A percentile compares a stretch with the other conserved stretches of the same genome.
Conservation (phyloP, 2,797 vertebrate genomes). For the Microchirus variegatus region DNA sequence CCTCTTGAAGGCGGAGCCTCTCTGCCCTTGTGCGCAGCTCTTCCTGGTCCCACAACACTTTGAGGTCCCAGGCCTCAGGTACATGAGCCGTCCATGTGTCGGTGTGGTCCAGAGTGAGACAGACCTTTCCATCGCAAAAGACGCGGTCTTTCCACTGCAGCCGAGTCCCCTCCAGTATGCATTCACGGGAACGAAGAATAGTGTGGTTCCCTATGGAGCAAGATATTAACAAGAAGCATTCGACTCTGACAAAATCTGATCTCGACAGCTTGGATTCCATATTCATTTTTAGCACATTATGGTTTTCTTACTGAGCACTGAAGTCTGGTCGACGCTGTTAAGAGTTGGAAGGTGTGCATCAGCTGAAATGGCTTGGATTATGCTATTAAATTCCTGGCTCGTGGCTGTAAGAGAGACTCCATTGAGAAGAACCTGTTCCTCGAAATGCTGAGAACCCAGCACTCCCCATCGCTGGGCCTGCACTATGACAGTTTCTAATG, state of each 20-base stretch:
- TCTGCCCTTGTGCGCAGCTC: slow-evolving; percentile 27
- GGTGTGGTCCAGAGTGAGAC: slow-evolving; percentile 57
- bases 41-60: slow-evolving; percentile 51
- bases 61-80: slow-evolving; percentile 53
- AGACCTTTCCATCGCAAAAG: slow-evolving; percentile 60
- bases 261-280: neutral
- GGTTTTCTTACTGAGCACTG: slow-evolving; percentile 48
- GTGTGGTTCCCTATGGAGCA: slow-evolving; percentile 53
- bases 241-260: neutral
- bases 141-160: slow-evolving; percentile 64
- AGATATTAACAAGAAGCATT: neutral
- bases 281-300: neutral
- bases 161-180: slow-evolving; percentile 61
- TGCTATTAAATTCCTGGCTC: slow-evolving; percentile 39
- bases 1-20: slow-evolving; percentile 56
- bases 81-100: slow-evolving; percentile 60
- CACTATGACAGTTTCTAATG: slow-evolving; percentile 60
- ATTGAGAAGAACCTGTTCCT: slow-evolving; percentile 60
- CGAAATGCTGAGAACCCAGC: slow-evolving; percentile 31
- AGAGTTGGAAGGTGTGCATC: slow-evolving; percentile 21
- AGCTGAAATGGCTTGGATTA: slow-evolving; percentile 42
- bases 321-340: slow-evolving; percentile 28
- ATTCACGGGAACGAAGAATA: slow-evolving; percentile 65
- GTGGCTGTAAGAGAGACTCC: slow-evolving; percentile 30
- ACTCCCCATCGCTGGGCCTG: slow-evolving; percentile 65